These are phyloP conservation scores for Peromyscus nudipes DNA, from an alignment of 2,797 vertebrate genomes.

Conservation along the genomic window DNA sequence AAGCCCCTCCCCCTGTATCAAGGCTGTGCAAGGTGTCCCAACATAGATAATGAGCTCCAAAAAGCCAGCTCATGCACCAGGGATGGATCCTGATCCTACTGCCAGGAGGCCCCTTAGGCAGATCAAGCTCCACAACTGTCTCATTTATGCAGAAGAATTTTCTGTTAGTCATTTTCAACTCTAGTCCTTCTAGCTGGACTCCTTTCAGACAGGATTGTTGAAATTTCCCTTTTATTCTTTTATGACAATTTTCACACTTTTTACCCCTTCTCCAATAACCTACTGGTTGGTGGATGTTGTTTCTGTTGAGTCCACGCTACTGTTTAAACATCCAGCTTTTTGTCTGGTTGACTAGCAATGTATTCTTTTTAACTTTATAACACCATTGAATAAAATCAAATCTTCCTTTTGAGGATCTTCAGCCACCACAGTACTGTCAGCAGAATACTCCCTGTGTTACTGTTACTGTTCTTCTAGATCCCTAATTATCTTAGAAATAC, in stretches of 20 bases:
- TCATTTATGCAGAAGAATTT: background rate
- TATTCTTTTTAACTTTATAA: constrained; percentile 20
- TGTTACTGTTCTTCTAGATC: background rate
- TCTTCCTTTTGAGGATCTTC: background rate
- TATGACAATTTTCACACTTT: background rate
- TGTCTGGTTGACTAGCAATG: background rate
- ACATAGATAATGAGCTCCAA: no score
- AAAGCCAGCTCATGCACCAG: no score
- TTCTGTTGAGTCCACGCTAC: background rate
- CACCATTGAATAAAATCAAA: constrained; percentile 28
- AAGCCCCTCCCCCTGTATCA: no score
- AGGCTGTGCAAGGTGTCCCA: no score
- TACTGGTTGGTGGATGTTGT: background rate
- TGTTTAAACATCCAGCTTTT: background rate
- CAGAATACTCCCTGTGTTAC: background rate
- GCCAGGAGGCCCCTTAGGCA: no score
- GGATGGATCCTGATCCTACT: no score
- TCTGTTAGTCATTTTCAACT: constrained; percentile 16
- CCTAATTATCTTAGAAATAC: background rate
- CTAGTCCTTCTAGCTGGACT: background rate
- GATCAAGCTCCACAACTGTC: no score
- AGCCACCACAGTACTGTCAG: background rate
- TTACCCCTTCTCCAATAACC: background rate
- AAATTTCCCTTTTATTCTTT: constrained; percentile 19
- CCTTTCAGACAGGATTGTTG: background rate